phyloP scores from a whole-genome alignment of 1,140 invertebrate species.

The Drosophila persimilis region DNA sequence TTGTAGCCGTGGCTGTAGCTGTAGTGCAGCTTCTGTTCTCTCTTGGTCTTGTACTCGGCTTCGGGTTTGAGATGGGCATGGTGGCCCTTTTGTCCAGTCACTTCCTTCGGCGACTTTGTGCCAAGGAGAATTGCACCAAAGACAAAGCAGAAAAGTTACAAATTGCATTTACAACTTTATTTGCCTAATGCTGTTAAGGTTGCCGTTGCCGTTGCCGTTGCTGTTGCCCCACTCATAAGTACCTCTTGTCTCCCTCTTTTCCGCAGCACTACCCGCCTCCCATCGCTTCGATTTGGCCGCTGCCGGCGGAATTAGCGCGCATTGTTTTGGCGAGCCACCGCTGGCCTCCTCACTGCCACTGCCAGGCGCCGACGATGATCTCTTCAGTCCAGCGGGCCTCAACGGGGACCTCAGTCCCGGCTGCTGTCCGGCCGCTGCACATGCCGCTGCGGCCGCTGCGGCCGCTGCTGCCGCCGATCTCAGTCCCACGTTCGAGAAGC shows the following conservation, averaged over 20 bases:
- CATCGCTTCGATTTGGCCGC: slow-evolving; percentile 84
- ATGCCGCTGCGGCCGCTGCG: slow-evolving; percentile 52
- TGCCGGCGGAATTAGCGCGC: slow-evolving; percentile 84
- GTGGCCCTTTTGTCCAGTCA: slow-evolving; percentile 30
- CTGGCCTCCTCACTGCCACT: slow-evolving; percentile 87
- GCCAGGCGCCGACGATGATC: slow-evolving; percentile 90
- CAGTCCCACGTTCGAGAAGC: slow-evolving; percentile 91
- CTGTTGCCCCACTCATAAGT: slow-evolving; percentile 2
- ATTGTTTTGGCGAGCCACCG: slow-evolving; percentile 87
- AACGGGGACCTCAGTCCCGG: slow-evolving; percentile 84
- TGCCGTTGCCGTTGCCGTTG: not conserved
- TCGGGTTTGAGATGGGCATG: slow-evolving; percentile 20
- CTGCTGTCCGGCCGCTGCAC: slow-evolving; percentile 78
- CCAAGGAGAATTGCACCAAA: slow-evolving; percentile 50
- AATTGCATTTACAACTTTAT: slow-evolving; percentile 79
- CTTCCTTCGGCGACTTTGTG: slow-evolving; percentile 54
- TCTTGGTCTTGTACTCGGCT: not conserved
- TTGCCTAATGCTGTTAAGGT: slow-evolving; percentile 70
- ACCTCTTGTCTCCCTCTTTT: not conserved
- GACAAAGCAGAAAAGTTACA: slow-evolving; percentile 70
- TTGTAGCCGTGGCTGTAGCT: slow-evolving; percentile 19
- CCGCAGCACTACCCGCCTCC: slow-evolving; percentile 84
- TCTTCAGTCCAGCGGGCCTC: slow-evolving; percentile 88
- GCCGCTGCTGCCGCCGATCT: slow-evolving; percentile 84
- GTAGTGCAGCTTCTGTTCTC: slow-evolving; percentile 37